Base-by-base conservation (phyloP, 2,888 invertebrate species). In the Cyrtodaria siliqua region DNA sequence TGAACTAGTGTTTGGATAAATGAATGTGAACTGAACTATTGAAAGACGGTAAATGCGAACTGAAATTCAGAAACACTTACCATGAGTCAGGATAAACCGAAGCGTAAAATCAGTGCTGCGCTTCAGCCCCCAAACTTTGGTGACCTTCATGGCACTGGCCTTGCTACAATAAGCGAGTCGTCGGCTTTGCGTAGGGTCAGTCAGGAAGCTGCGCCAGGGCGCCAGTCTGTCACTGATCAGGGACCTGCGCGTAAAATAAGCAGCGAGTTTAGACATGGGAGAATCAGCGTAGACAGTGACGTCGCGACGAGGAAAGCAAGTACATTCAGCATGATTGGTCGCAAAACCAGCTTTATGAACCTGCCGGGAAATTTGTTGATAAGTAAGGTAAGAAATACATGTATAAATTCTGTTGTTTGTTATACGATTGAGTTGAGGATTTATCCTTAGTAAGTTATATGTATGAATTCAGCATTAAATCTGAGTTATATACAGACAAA, bases 341-440 rank as follows among this genome's bases (percentile, higher is more conserved):
- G 80, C 49, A 80, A 80, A 67, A 70, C 63, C 23, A 74, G 74
- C 50, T 79, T 74, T 42, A 79, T 79, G 78, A 40, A 56, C 9
- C 20, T 42, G 1, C 80, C 80, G 2, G 73, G 70, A 49, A 76
- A 71, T 38, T 33, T 80, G 38, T 40, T 76, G 49, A 52, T 67
- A 18, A 76, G 59, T 38, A 76, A 80, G 80, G 80, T 80, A 69
- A 69, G 73, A 20, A 38, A 38, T n/a, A n/a, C n/a, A n/a, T n/a
- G n/a, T n/a, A n/a, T n/a, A n/a, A n/a, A n/a, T n/a, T n/a, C n/a
- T n/a, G n/a, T n/a, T n/a, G n/a, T n/a, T n/a, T n/a, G n/a, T n/a
- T n/a, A n/a, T n/a, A n/a, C n/a, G n/a, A n/a, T n/a, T n/a, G n/a
- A n/a, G n/a, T n/a, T n/a, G n/a, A n/a, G n/a, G n/a, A n/a, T n/a